phyloP scores from a whole-genome alignment of 2,888 invertebrate genomes.

The Euspilapteryx auroguttella region DNA sequence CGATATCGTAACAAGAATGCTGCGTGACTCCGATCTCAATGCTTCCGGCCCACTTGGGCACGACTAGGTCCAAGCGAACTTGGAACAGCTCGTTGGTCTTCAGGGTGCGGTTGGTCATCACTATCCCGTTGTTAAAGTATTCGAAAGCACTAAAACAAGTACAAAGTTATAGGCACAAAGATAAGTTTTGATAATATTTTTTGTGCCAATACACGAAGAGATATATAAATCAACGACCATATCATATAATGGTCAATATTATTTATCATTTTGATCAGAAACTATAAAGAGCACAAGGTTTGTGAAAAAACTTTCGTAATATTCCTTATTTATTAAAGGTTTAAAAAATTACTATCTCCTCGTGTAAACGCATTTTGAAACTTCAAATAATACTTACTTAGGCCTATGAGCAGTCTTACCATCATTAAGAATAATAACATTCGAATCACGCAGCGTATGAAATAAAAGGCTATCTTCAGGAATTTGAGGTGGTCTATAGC shows the following conservation, averaged over 20 bases:
- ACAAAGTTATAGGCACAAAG: too few relatives aligned
- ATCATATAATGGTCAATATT: too few relatives aligned
- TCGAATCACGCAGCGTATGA: constrained; percentile 89
- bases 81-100: constrained; percentile 90
- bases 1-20: constrained; percentile 82
- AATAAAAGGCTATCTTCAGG: constrained; percentile 83
- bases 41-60: constrained; percentile 94
- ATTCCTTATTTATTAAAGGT: too few relatives aligned
- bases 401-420: constrained; percentile 90
- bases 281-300: too few relatives aligned
- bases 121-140: constrained; percentile 93
- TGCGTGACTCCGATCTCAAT: constrained; percentile 94
- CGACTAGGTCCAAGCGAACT: constrained; percentile 86
- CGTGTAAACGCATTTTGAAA: too few relatives aligned
- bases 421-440: constrained; percentile 89
- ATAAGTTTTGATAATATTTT: too few relatives aligned
- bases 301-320: too few relatives aligned
- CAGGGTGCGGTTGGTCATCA: constrained; percentile 83
- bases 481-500: too few relatives aligned
- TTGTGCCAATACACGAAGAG: too few relatives aligned
- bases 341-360: too few relatives aligned
- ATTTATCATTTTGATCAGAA: too few relatives aligned
- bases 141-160: constrained; percentile 86
- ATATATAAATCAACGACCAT: too few relatives aligned
- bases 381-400: constrained; percentile 65